Evolutionary conservation across 2,797 vertebrate genomes (phyloP).

Genomic region (Silurus lanzhouensis): DNA sequence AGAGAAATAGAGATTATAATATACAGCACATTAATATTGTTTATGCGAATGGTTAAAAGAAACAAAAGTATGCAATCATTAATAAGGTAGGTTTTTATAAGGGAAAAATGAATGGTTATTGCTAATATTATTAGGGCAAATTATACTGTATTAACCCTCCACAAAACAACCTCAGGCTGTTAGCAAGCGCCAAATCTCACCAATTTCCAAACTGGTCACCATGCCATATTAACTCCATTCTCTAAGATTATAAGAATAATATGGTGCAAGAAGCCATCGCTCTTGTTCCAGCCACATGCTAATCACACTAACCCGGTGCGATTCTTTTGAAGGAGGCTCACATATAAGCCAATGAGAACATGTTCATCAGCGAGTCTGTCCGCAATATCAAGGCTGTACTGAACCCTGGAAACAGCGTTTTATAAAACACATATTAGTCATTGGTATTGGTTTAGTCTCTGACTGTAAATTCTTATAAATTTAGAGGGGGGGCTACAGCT

Average conservation of each 20-base stretch:
- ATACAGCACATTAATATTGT: neutral
- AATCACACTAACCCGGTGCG: slow-evolving; percentile 90
- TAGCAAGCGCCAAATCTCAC: slow-evolving; percentile 36
- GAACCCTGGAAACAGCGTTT: slow-evolving; percentile 87
- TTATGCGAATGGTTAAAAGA: neutral
- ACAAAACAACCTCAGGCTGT: slow-evolving; percentile 22
- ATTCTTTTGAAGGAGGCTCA: slow-evolving; percentile 94
- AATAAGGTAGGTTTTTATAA: neutral
- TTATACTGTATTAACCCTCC: neutral
- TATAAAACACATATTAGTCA: slow-evolving; percentile 59
- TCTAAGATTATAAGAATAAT: slow-evolving; percentile 15
- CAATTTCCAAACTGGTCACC: slow-evolving; percentile 21
- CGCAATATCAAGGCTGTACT: slow-evolving; percentile 96
- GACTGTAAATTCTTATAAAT: slow-evolving; percentile 14
- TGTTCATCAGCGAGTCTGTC: slow-evolving; percentile 99
- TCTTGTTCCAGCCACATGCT: slow-evolving; percentile 10
- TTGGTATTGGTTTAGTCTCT: neutral
- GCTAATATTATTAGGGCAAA: neutral
- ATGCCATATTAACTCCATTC: slow-evolving; percentile 31
- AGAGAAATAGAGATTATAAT: neutral
- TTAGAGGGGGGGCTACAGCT: neutral
- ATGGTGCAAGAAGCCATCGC: slow-evolving; percentile 31
- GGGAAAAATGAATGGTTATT: neutral
- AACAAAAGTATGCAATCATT: neutral
- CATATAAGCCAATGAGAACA: slow-evolving; percentile 96